These are phyloP conservation scores for Bombus cullumanus DNA, from an alignment of 1,140 invertebrate genomes.

Conservation along the genomic window DNA sequence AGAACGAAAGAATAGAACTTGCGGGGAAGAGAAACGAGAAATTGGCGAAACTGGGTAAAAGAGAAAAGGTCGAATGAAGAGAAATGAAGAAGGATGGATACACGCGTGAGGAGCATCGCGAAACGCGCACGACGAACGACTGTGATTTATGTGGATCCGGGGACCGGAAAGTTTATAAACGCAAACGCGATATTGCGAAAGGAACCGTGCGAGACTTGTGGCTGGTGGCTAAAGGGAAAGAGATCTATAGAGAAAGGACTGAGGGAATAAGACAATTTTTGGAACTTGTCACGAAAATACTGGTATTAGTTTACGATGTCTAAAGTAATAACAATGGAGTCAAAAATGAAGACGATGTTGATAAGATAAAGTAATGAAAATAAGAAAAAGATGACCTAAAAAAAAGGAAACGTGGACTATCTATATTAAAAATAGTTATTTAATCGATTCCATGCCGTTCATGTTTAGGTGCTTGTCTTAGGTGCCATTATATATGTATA, in stretches of 20 bases:
- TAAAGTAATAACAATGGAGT: neutral
- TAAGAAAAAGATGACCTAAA: too few species aligned
- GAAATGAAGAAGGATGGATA: slow-evolving; percentile 43
- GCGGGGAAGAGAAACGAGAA: neutral
- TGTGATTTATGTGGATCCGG: slow-evolving; percentile 43
- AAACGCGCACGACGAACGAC: slow-evolving; percentile 2
- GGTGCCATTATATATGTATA: too few species aligned
- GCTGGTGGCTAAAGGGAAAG: neutral
- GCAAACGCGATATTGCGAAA: slow-evolving; percentile 14
- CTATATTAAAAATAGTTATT: too few species aligned
- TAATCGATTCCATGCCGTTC: too few species aligned
- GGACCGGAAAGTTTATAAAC: slow-evolving; percentile 42
- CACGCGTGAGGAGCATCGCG: slow-evolving; percentile 29
- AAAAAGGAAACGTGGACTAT: neutral
- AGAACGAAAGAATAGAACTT: neutral
- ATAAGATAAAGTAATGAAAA: neutral
- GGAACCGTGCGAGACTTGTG: neutral
- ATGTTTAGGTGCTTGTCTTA: too few species aligned
- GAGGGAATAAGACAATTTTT: neutral
- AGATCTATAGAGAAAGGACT: neutral
- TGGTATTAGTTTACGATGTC: neutral
- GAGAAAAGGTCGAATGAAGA: slow-evolving; percentile 34
- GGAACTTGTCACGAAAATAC: neutral
- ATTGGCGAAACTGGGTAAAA: slow-evolving; percentile 11
- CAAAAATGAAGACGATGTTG: neutral